Evolutionary conservation across 2,888 invertebrate genomes (phyloP).

Genomic region (Andrena bucephala): DNA sequence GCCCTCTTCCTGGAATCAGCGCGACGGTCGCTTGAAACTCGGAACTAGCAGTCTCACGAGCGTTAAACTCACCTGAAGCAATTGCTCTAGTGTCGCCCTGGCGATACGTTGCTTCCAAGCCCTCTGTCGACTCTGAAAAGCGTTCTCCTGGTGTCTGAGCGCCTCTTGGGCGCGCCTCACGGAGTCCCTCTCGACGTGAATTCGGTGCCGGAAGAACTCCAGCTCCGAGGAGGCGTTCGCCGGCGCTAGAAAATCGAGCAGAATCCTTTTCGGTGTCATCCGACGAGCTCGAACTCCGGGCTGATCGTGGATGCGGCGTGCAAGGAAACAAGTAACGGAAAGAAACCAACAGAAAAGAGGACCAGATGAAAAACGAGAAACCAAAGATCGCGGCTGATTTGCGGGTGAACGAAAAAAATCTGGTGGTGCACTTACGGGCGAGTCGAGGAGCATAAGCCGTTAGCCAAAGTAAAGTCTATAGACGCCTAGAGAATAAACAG

Average conservation of each 20-base stretch:
- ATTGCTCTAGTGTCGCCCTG: conserved; percentile 86
- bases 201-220: conserved; percentile 93
- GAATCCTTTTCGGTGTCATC: conserved; percentile 55
- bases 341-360: conserved; percentile 1
- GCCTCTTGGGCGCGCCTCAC: conserved; percentile 93
- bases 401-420: conserved; percentile 27
- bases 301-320: conserved; percentile 39
- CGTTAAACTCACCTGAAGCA: conserved; percentile 85
- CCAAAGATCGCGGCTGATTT: conserved; percentile 6
- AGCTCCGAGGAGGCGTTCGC: conserved; percentile 88
- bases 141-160: conserved; percentile 89
- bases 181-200: conserved; percentile 92
- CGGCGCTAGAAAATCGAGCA: conserved; percentile 76
- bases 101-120: conserved; percentile 86
- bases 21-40: not conserved
- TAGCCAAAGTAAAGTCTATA: conserved; percentile 74
- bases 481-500: conserved; percentile 64
- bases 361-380: not conserved
- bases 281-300: conserved; percentile 8
- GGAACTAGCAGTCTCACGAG: not conserved
- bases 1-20: conserved; percentile 89
- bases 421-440: conserved; percentile 64
- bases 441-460: conserved; percentile 49
- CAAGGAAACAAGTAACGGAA: conserved; percentile 30
- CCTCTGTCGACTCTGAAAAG: conserved; percentile 89